A percentile compares a stretch with the other conserved stretches of the same genome.
These are phyloP conservation scores for Esox niger DNA, from an alignment of 2,113 vertebrate species.

Conservation along the genomic window DNA sequence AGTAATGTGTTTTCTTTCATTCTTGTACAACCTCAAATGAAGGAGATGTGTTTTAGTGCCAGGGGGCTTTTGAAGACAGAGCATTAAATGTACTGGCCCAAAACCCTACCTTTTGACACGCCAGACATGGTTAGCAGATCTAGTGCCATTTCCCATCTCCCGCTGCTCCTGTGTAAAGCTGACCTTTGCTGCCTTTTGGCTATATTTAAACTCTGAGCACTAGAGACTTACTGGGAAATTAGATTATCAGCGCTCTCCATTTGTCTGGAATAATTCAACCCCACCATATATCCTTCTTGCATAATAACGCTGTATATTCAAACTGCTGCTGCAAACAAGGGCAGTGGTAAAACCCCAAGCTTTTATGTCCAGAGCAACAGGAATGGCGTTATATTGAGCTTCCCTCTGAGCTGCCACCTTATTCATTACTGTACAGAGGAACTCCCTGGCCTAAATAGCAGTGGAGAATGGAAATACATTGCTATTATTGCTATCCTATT, in stretches of 20 bases:
- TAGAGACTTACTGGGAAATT: conserved; percentile 57
- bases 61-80: conserved; percentile 36
- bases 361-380: conserved; percentile 30
- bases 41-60: conserved; percentile 39
- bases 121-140: conserved; percentile 55
- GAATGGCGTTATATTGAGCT: conserved; percentile 15
- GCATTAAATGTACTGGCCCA: conserved; percentile 52
- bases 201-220: conserved; percentile 66
- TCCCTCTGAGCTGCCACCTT: too few relatives aligned
- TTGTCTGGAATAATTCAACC: conserved; percentile 60
- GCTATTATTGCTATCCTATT: conserved; percentile 19
- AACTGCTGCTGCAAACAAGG: conserved; percentile 50
- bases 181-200: conserved; percentile 63
- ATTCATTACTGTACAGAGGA: too few relatives aligned
- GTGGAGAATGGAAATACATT: too few relatives aligned
- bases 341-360: conserved; percentile 38
- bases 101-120: conserved; percentile 52
- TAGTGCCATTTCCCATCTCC: conserved; percentile 52
- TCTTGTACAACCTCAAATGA: conserved; percentile 36
- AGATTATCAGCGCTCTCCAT: conserved; percentile 58
- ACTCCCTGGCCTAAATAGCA: neutral
- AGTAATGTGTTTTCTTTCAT: neutral
- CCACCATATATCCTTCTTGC: conserved; percentile 36
- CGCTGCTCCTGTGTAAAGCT: conserved; percentile 44
- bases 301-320: conserved; percentile 47